Percentiles rank a stretch among this genome's conserved stretches.
Evolutionary conservation across 2,888 invertebrate species (phyloP).

Genomic region (Pecten maximus): DNA sequence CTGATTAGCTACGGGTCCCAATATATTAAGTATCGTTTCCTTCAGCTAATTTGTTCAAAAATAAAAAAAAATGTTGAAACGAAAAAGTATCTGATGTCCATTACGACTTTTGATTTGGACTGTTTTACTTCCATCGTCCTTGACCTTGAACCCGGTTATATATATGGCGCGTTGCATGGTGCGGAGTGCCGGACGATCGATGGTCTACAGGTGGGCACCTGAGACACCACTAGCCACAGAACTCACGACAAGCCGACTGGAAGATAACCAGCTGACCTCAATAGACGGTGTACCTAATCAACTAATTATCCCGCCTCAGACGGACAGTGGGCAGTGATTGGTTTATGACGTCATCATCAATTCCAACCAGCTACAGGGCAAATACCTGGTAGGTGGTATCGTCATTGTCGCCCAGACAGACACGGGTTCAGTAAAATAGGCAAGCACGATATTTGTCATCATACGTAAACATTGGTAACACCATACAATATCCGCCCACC

Average conservation of each 20-base stretch:
- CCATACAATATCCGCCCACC: background rate
- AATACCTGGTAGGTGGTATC: background rate
- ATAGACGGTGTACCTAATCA: background rate
- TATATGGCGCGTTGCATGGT: background rate
- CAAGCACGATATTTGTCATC: background rate
- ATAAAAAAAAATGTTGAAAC: background rate
- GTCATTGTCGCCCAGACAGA: background rate
- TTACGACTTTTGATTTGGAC: background rate
- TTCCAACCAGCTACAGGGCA: background rate
- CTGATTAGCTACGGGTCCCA: background rate
- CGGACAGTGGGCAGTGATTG: background rate
- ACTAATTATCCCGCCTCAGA: conserved; percentile 30
- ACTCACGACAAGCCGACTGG: background rate
- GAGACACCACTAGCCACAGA: background rate
- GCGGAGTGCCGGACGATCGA: background rate
- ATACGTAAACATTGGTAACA: background rate
- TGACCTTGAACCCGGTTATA: background rate
- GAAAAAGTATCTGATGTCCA: background rate
- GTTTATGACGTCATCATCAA: conserved; percentile 14
- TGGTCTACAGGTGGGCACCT: background rate
- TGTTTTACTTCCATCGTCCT: background rate
- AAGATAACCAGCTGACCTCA: conserved; percentile 4
- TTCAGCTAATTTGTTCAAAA: background rate
- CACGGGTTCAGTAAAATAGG: background rate
- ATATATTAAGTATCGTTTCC: background rate